These are phyloP conservation scores for Tinamus guttatus DNA, from an alignment of 2,113 vertebrate species.

Conservation along the genomic window DNA sequence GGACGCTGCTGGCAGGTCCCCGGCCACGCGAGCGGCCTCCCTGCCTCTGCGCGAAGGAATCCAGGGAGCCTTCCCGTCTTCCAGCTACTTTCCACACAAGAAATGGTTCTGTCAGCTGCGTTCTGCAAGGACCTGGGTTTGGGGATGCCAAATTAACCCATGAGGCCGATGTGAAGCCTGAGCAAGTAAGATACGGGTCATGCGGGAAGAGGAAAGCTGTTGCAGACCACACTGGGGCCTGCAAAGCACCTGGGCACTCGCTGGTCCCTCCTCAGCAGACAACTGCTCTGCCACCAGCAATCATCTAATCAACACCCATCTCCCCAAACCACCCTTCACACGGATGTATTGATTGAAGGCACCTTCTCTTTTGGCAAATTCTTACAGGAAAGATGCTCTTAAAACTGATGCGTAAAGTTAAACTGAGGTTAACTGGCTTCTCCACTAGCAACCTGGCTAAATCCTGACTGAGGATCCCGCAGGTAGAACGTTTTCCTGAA, in stretches of 20 bases:
- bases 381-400: not conserved
- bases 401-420: not conserved
- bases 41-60: not conserved
- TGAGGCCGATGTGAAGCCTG: not conserved
- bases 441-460: not conserved
- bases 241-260: not conserved
- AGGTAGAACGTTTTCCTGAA: not conserved
- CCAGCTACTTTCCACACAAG: not conserved
- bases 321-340: not conserved
- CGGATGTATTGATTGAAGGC: not conserved
- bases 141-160: not conserved
- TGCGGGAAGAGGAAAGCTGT: not conserved
- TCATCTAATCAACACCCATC: not conserved
- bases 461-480: not conserved
- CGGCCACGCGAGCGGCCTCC: no score
- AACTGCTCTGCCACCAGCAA: not conserved
- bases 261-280: not conserved
- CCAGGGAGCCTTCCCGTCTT: not conserved
- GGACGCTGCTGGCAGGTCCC: no score
- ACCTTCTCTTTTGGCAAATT: not conserved
- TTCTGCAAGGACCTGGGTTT: not conserved
- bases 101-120: not conserved
- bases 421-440: not conserved
- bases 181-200: not conserved
- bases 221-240: not conserved